phyloP scores from a whole-genome alignment of 2,888 invertebrate species.

The Latrodectus elegans region DNA sequence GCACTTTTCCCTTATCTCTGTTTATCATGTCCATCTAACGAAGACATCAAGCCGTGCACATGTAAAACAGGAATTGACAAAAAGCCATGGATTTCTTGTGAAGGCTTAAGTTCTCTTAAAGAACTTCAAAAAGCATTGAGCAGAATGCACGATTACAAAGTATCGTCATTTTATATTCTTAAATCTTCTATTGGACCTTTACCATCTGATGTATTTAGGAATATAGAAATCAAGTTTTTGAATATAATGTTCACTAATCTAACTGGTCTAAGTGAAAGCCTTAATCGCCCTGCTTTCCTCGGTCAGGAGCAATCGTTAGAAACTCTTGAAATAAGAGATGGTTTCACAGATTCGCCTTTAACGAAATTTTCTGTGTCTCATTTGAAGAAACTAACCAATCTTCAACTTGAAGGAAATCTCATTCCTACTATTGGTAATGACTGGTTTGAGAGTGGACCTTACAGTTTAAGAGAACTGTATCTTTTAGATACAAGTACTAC shows the following conservation, averaged over 20 bases:
- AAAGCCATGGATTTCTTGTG: constrained; percentile 18
- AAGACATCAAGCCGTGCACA: constrained; percentile 50
- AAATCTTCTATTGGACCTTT: constrained; percentile 41
- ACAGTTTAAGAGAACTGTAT: constrained; percentile 29
- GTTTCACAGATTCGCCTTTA: constrained; percentile 34
- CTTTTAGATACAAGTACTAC: constrained; percentile 13
- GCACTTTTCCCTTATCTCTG: background rate
- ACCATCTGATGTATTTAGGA: constrained; percentile 31
- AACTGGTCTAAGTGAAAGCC: constrained; percentile 28
- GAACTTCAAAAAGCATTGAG: constrained; percentile 22
- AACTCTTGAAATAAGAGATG: constrained; percentile 32
- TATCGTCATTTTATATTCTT: constrained; percentile 10
- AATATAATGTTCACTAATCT: constrained; percentile 35
- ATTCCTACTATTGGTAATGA: constrained; percentile 47
- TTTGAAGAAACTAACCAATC: constrained; percentile 33
- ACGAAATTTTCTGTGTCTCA: constrained; percentile 40
- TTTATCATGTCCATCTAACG: constrained; percentile 23
- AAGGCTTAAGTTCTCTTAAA: constrained; percentile 23
- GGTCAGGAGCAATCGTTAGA: constrained; percentile 43
- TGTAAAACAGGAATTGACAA: constrained; percentile 7
- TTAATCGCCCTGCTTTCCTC: constrained; percentile 44
- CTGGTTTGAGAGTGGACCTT: constrained; percentile 64
- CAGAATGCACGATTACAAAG: constrained; percentile 29
- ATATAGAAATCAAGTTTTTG: constrained; percentile 22
- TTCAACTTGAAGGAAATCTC: constrained; percentile 40